These are phyloP conservation scores for Sterrhoptilus dennistouni DNA, from an alignment of 2,113 vertebrate genomes.

Conservation along the genomic window DNA sequence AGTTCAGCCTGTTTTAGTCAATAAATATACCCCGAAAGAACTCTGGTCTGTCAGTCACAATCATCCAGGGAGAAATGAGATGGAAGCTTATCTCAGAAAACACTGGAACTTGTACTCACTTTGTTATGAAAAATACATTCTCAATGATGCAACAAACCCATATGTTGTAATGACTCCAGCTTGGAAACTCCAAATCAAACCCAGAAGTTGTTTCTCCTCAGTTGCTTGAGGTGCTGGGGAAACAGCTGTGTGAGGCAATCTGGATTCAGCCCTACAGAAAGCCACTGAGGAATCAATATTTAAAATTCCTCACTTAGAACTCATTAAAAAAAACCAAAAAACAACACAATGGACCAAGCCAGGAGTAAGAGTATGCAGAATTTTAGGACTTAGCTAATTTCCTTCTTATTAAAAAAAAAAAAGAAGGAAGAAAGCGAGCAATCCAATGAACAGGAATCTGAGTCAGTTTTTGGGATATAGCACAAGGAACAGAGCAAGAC, in stretches of 20 bases:
- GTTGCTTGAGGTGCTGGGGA: neutral
- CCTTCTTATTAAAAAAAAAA: neutral
- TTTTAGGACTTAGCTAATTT: neutral
- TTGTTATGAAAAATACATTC: slow-evolving; percentile 13
- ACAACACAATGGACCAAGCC: neutral
- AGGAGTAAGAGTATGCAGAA: neutral
- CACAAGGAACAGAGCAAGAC: neutral
- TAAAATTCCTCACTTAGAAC: neutral
- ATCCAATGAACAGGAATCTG: neutral
- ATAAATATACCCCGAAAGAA: neutral
- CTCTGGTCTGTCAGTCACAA: neutral
- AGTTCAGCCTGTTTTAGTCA: neutral
- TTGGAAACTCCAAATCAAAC: neutral
- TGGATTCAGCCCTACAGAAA: neutral
- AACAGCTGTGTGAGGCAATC: neutral
- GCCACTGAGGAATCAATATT: neutral
- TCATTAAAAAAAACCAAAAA: neutral
- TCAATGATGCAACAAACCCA: neutral
- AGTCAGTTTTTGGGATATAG: neutral
- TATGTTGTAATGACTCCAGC: neutral
- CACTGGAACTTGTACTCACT: slow-evolving; percentile 7
- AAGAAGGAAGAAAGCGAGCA: neutral
- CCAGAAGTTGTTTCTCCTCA: slow-evolving; percentile 10
- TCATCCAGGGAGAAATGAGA: neutral
- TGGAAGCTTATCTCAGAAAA: neutral